Evolutionary conservation across 2,113 vertebrate genomes (phyloP).

Genomic region (Emydura subglobosa): DNA sequence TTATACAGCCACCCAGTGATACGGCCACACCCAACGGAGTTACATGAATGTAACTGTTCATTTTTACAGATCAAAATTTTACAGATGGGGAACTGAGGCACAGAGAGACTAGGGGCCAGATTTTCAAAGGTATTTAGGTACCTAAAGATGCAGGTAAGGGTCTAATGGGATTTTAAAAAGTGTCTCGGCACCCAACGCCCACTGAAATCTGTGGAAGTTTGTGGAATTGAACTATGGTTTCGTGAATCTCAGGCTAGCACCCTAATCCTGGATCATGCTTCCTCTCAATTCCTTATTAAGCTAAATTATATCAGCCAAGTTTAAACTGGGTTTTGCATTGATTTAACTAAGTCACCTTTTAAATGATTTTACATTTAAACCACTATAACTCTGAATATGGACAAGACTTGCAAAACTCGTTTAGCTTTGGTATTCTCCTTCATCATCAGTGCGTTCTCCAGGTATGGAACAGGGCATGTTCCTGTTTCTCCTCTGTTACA

Average conservation of each 20-base stretch:
- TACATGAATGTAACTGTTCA: no score
- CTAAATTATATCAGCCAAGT: neutral
- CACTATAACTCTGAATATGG: neutral
- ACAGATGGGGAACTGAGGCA: no score
- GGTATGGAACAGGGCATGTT: accelerated
- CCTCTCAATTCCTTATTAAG: neutral
- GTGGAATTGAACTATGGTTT: neutral
- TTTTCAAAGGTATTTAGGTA: no score
- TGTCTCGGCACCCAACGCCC: no score
- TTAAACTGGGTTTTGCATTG: neutral
- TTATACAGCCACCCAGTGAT: no score
- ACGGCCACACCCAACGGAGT: no score
- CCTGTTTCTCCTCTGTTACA: neutral
- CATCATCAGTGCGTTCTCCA: neutral
- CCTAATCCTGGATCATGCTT: neutral
- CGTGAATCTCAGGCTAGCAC: neutral
- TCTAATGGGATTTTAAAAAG: no score
- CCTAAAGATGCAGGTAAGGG: no score
- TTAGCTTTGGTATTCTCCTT: neutral
- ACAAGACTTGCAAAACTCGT: neutral
- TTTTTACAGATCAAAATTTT: no score
- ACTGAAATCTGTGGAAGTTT: neutral
- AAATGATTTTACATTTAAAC: neutral
- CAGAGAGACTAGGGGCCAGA: no score
- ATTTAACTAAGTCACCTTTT: neutral